A percentile compares a stretch with the other conserved stretches of the same genome.
phyloP scores from a whole-genome alignment of 2,888 invertebrate species.

The Lucinisca nassula region DNA sequence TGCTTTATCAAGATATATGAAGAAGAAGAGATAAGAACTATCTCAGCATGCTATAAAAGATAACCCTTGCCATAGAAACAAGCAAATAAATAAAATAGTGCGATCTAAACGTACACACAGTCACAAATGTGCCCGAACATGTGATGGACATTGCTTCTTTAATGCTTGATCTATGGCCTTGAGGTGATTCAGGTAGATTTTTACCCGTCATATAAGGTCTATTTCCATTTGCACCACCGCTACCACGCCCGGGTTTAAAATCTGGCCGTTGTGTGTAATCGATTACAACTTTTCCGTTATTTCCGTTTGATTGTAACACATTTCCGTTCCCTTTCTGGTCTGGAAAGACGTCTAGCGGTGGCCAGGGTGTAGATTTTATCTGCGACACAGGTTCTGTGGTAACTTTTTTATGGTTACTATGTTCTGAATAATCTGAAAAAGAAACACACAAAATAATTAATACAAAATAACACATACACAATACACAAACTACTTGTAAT shows the following conservation, averaged over 20 bases:
- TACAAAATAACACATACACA: neutral
- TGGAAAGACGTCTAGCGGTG: neutral
- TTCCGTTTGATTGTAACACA: neutral
- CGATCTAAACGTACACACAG: constrained; percentile 57
- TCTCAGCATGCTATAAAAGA: too few species aligned
- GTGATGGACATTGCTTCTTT: constrained; percentile 9
- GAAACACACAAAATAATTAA: too few species aligned
- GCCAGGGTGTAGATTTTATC: constrained; percentile 25
- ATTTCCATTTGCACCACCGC: neutral
- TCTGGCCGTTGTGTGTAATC: neutral
- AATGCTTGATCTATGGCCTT: neutral
- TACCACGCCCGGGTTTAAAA: neutral
- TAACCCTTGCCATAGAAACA: too few species aligned
- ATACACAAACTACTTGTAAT: neutral
- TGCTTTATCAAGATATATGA: too few species aligned
- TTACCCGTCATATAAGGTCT: constrained; percentile 56
- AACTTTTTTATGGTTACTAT: neutral
- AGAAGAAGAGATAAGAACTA: too few species aligned
- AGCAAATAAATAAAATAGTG: constrained; percentile 18
- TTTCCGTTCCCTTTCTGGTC: neutral
- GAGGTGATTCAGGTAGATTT: constrained; percentile 41
- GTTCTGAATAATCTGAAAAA: constrained; percentile 56
- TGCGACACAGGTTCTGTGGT: constrained; percentile 21
- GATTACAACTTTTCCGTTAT: neutral
- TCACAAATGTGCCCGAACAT: constrained; percentile 55